Percentiles rank a stretch among this genome's conserved stretches.
Conservation (phyloP, 2,797 vertebrate genomes). For the Apogon hyalosoma region DNA sequence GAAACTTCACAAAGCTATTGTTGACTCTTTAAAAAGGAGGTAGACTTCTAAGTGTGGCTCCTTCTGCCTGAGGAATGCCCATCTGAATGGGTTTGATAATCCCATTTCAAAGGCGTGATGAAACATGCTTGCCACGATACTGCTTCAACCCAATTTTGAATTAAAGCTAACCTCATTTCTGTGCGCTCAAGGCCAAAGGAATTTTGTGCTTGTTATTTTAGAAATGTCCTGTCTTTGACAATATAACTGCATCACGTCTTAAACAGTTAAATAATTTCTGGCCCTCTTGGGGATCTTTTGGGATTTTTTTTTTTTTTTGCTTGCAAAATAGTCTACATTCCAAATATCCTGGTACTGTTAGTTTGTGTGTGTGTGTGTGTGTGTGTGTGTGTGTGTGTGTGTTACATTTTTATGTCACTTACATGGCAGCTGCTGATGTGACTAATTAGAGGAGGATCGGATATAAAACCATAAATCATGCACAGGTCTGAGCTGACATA, state of each 20-base stretch:
- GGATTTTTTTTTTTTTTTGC: neutral
- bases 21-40: conserved; percentile 52
- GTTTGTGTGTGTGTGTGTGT: conserved; percentile 5
- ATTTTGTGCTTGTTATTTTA: conserved; percentile 48
- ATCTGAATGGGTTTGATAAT: conserved; percentile 71
- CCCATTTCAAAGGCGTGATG: conserved; percentile 75
- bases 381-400: conserved; percentile 4
- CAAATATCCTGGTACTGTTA: conserved; percentile 1
- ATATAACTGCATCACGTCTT: conserved; percentile 23
- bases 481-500: conserved; percentile 62
- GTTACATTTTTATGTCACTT: conserved; percentile 18
- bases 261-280: conserved; percentile 32
- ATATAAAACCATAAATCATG: conserved; percentile 81
- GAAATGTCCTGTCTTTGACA: conserved; percentile 50
- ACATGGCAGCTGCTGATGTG: conserved; percentile 43
- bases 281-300: neutral
- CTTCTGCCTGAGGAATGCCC: conserved; percentile 65
- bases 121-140: conserved; percentile 66
- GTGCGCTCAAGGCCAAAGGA: conserved; percentile 57
- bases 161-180: conserved; percentile 75
- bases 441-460: conserved; percentile 77
- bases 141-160: conserved; percentile 67
- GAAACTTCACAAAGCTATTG: conserved; percentile 45
- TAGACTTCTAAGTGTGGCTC: conserved; percentile 43
- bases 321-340: conserved; percentile 13